Evolutionary conservation across 2,888 invertebrate genomes (phyloP).

Genomic region (Drosophila infuscata): DNA sequence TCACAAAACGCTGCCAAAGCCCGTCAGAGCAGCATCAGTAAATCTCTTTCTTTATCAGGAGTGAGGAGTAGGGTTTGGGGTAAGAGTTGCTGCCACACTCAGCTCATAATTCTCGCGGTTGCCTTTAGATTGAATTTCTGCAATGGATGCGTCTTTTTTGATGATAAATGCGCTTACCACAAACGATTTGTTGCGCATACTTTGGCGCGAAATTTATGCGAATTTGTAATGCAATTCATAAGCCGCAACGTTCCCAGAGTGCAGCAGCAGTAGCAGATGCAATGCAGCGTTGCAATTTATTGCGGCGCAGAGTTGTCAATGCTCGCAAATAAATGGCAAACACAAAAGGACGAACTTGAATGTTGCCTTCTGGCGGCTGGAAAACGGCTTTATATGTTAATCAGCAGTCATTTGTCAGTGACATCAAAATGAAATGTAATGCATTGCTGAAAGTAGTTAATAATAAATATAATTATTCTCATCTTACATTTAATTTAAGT

Average conservation of each 20-base stretch:
- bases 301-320: conserved; percentile 66
- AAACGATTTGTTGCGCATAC: conserved; percentile 77
- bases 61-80: not conserved
- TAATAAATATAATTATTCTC: conserved; percentile 10
- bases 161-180: conserved; percentile 74
- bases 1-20: conserved; percentile 33
- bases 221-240: conserved; percentile 81
- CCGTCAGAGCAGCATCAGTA: conserved; percentile 59
- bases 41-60: conserved; percentile 2
- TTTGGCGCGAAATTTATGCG: conserved; percentile 75
- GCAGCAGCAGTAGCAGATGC: conserved; percentile 36
- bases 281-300: conserved; percentile 64
- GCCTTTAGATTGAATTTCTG: conserved; percentile 68
- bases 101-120: conserved; percentile 68
- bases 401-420: conserved; percentile 37
- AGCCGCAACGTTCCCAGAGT: conserved; percentile 56
- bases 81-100: conserved; percentile 1
- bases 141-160: conserved; percentile 61
- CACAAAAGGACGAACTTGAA: conserved; percentile 16
- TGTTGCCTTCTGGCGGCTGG: conserved; percentile 8
- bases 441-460: conserved; percentile 2
- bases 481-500: no score
- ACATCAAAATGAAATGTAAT: conserved; percentile 31
- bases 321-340: conserved; percentile 50
- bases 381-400: conserved; percentile 66